A percentile compares a stretch with the other conserved stretches of the same genome.
phyloP scores from a whole-genome alignment of 2,888 invertebrate genomes.

The Eupsilia transversa region DNA sequence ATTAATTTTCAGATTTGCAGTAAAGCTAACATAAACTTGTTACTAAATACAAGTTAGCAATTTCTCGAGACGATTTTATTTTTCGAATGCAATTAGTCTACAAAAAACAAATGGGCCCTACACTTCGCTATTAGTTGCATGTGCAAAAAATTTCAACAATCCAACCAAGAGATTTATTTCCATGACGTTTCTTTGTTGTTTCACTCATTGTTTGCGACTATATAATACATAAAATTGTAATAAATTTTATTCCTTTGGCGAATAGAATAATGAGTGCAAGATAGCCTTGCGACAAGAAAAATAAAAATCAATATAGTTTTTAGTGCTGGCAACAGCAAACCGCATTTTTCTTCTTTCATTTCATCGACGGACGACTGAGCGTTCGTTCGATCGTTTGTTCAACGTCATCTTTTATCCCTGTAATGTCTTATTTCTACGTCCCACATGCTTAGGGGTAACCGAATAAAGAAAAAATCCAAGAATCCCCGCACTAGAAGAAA shows the following conservation, averaged over 20 bases:
- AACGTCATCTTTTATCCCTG: conserved; percentile 88
- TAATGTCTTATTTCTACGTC: conserved; percentile 87
- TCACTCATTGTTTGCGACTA: neutral
- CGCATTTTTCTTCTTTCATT: conserved; percentile 79
- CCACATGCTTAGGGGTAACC: conserved; percentile 90
- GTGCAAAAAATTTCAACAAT: neutral
- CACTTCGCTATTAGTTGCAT: conserved; percentile 1
- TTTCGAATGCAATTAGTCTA: neutral
- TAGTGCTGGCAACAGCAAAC: conserved; percentile 58
- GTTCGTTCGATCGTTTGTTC: conserved; percentile 87
- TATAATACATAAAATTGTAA: neutral
- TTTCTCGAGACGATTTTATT: neutral
- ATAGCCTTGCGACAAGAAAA: conserved; percentile 22
- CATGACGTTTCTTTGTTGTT: neutral
- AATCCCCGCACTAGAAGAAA: conserved; percentile 88
- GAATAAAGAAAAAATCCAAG: conserved; percentile 87
- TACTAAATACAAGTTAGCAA: neutral
- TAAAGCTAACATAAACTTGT: neutral
- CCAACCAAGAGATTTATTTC: neutral
- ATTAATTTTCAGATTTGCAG: neutral
- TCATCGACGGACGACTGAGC: conserved; percentile 83
- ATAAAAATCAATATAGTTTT: conserved; percentile 55
- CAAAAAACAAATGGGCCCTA: neutral
- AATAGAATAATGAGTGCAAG: no score
- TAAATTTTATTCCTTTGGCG: no score